Conservation (phyloP, 2,888 invertebrate species). For the Synergus itoensis region DNA sequence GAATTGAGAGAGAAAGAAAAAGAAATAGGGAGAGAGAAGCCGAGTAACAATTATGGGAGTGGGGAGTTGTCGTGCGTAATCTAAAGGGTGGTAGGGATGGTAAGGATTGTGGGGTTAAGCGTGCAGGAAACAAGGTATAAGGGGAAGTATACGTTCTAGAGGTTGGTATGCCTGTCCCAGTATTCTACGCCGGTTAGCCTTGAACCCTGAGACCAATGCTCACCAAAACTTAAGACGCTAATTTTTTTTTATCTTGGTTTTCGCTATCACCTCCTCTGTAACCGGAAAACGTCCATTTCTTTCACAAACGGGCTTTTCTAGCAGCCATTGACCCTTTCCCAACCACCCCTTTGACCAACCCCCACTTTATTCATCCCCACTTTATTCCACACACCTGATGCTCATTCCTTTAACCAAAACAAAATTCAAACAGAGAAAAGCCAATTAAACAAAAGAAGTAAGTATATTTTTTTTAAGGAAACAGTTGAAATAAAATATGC, state of each 20-base stretch:
- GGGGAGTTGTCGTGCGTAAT: conserved; percentile 45
- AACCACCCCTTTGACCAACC: conserved; percentile 54
- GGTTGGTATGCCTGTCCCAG: conserved; percentile 68
- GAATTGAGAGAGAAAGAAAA: conserved; percentile 41
- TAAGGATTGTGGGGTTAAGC: conserved; percentile 50
- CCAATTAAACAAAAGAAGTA: not conserved
- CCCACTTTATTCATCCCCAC: conserved; percentile 48
- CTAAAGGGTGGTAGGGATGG: conserved; percentile 47
- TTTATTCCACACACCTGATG: conserved; percentile 55
- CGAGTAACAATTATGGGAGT: conserved; percentile 43
- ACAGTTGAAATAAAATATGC: not conserved
- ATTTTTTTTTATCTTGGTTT: conserved; percentile 52
- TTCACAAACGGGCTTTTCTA: conserved; percentile 48
- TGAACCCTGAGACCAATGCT: conserved; percentile 72
- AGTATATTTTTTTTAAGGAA: no score
- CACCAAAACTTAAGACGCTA: conserved; percentile 57
- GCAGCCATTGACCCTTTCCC: conserved; percentile 51
- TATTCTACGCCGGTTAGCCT: conserved; percentile 72
- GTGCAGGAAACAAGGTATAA: conserved; percentile 48
- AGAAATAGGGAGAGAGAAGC: conserved; percentile 47
- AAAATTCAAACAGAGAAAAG: not conserved
- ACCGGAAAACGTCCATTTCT: conserved; percentile 54
- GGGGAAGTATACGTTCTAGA: conserved; percentile 59
- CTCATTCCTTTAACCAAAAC: conserved; percentile 45
- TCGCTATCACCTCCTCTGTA: conserved; percentile 50